Base-by-base conservation (phyloP, 2,888 invertebrate genomes). In the Drosophila neotestacea region DNA sequence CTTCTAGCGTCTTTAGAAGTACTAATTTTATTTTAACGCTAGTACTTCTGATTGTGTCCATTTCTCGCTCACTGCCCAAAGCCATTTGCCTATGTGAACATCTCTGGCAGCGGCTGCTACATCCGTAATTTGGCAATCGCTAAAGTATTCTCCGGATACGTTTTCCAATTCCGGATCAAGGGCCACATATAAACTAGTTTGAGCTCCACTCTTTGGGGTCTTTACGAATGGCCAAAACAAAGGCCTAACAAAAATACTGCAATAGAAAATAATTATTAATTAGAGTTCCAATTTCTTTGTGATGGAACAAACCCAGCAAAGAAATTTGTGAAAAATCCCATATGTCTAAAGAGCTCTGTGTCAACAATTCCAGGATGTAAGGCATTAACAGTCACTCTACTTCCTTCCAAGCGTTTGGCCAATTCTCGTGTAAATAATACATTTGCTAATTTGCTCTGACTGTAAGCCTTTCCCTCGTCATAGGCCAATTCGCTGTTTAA, bases 341-440 rank as follows among this genome's bases (percentile, higher is more conserved):
- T 48, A 2, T 59, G 59, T 9, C 59, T 59, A 13, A 48, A 48
- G 46, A 97, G 93, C 76, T 95, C 94, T 0, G 98, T 97, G 91
- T 95, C 95, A 0, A 96, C 95, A 64, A 97, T 93, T 5, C 98
- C 98, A 0, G 98, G 98, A 94, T 98, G 96, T 10, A 97, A 94
- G 0, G 96, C 95, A 90, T 96, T 95, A n/a, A 95, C 97, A 0
- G 96, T 95, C 0, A 98, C 96, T n/a, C 95, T 94, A 0, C 95
- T 78, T 77, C 92, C 95, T 94, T 94, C 93, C 38, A 96, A 90
- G 90, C 94, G 94, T 60, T 93, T 94, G 0, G 95, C 94, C 34
- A 97, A 92, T 90, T 96, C 95, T 70, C 93, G 94, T 0, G 96
- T 94, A 88, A 97, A 97, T 34, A 97, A 90, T 13, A 97, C 88